Conservation (phyloP, 1,140 invertebrate genomes). For the Procambarus virginalis region DNA sequence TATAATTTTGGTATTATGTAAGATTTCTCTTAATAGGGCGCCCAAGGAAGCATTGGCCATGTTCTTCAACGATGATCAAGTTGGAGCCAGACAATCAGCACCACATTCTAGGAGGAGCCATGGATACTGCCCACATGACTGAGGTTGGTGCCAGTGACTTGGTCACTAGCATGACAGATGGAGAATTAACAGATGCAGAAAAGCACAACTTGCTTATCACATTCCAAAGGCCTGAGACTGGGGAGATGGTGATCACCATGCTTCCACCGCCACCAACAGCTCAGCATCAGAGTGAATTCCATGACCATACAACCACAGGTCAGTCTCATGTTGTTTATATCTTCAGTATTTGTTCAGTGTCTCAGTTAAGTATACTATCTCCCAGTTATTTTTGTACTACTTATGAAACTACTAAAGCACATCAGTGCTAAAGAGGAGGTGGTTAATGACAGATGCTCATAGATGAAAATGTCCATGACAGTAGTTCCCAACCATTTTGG, state of each 20-base stretch:
- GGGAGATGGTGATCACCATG: constrained; percentile 60
- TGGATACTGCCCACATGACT: constrained; percentile 1
- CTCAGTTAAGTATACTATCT: not conserved
- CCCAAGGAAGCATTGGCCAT: constrained; percentile 50
- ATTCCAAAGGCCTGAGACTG: constrained; percentile 53
- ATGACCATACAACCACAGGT: constrained; percentile 20
- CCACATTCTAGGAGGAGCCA: not conserved
- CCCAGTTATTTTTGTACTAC: no score
- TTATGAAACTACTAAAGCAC: no score
- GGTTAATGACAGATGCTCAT: no score
- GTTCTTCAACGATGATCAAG: constrained; percentile 20
- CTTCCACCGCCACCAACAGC: constrained; percentile 40
- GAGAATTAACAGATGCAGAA: constrained; percentile 32
- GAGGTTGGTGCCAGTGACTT: constrained; percentile 2
- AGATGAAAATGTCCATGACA: no score
- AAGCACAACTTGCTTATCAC: constrained; percentile 60
- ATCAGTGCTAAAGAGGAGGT: no score
- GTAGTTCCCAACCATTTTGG: no score
- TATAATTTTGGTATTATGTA: not conserved
- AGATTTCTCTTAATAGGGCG: constrained; percentile 20
- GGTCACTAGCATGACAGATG: not conserved
- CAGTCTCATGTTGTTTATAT: not conserved
- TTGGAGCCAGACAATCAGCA: constrained; percentile 34
- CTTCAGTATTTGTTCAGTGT: not conserved
- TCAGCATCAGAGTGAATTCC: not conserved